Evolutionary conservation across 2,888 invertebrate genomes (phyloP), one percentile per base, ranked within the genome.

Genomic region (Hyppa rectilinea): DNA sequence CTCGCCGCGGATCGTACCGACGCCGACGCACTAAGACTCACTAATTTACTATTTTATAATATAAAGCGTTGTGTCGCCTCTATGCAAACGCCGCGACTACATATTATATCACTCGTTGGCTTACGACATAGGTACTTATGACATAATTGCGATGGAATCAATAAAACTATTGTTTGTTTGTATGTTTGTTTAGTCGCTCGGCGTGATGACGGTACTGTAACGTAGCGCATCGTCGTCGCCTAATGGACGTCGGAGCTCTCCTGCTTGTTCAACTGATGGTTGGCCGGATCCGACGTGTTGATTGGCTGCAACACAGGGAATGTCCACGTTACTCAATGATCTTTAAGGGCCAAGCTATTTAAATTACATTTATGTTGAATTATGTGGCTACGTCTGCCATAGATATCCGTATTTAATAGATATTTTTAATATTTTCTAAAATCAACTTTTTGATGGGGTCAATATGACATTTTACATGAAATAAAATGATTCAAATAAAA

Each of bases 181-280:
- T 86, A 61, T 86, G 87, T 83, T 74, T 81, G 86, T 77, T 82
- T 81, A 83, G 87, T 84, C 85, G 87, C 78, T 81, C 86, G 89
- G 88, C 90, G 88, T 85, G 85, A 85, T 87, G 87, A 88, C 93
- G 91, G 92, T 92, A 91, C 92, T 92, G 92, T 87, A 91, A 92
- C 92, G 92, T 91, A 91, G 89, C 92, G 92, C 85, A 86, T 82
- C 78, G 79, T 67, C 83, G 85, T 72, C 88, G 89, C 90, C 93
- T 95, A 98, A 97, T 98, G 98, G 95, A 98, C 98, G 96, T 98
- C 98, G 90, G 98, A 97, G 93, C 97, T 97, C 96, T 98, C 98
- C 93, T 97, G 97, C 96, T 98, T 98, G 86, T 80, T 90, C 94
- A 97, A 95, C 96, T 97, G 97, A 96, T 98, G 98, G 96, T 98